A percentile compares a stretch with the other conserved stretches of the same genome.
Evolutionary conservation across 2,797 vertebrate species (phyloP).

Genomic region (Borostomias antarcticus): DNA sequence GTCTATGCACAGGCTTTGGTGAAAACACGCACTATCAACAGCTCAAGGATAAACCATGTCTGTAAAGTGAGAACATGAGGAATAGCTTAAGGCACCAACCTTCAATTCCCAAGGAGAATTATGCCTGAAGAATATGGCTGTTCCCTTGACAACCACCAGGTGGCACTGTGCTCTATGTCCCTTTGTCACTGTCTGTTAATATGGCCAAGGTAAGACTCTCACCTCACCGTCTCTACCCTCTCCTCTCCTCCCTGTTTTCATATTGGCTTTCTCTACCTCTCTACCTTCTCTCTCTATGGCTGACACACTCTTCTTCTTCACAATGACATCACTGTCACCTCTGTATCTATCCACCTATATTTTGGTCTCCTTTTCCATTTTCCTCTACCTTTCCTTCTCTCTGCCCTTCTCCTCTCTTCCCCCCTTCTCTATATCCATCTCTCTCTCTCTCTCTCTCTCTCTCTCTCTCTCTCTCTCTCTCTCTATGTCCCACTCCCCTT

Average conservation of each 20-base stretch:
- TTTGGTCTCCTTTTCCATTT: background rate
- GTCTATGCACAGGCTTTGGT: slow-evolving; percentile 51
- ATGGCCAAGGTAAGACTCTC: slow-evolving; percentile 77
- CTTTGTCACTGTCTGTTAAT: slow-evolving; percentile 56
- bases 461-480: slow-evolving; percentile 13
- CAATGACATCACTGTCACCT: background rate
- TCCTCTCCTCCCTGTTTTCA: slow-evolving; percentile 20
- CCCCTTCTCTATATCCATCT: background rate
- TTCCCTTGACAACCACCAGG: slow-evolving; percentile 28
- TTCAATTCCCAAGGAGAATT: slow-evolving; percentile 5
- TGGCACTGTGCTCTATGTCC: slow-evolving; percentile 50
- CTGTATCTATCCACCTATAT: background rate
- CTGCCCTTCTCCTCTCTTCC: slow-evolving; percentile 18
- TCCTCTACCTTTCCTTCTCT: slow-evolving; percentile 8
- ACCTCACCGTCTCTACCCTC: slow-evolving; percentile 60
- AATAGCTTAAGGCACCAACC: slow-evolving; percentile 1
- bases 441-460: slow-evolving; percentile 6
- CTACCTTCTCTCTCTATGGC: slow-evolving; percentile 13
- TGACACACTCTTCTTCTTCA: slow-evolving; percentile 13
- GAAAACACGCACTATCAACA: slow-evolving; percentile 39
- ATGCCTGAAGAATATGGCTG: slow-evolving; percentile 3
- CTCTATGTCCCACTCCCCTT: slow-evolving; percentile 17
- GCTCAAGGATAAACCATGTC: slow-evolving; percentile 3
- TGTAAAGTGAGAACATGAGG: background rate
- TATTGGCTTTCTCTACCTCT: background rate